phyloP scores from a whole-genome alignment of 1,140 invertebrate genomes.

The Ptiloglossa arizonensis region DNA sequence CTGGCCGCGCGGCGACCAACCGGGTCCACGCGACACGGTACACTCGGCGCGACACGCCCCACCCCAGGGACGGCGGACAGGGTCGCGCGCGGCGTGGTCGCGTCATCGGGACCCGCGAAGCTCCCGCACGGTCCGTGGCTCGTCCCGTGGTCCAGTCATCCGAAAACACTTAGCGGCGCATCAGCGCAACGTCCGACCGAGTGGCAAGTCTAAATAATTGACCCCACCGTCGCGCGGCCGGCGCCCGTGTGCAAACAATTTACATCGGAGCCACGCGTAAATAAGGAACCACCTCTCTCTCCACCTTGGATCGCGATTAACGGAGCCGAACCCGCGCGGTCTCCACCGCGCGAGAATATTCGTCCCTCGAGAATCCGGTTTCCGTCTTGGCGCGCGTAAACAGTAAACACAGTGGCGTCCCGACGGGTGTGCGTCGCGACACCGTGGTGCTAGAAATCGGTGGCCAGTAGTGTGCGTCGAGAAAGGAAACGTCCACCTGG shows the following conservation, averaged over 20 bases:
- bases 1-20: background rate
- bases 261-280: conserved; percentile 56
- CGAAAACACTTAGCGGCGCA: conserved; percentile 66
- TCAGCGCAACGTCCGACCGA: conserved; percentile 45
- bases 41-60: too few relatives aligned
- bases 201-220: conserved; percentile 62
- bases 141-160: conserved; percentile 57
- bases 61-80: too few relatives aligned
- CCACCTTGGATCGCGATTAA: conserved; percentile 33
- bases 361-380: too few relatives aligned
- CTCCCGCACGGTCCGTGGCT: conserved; percentile 14
- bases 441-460: background rate
- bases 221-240: conserved; percentile 52
- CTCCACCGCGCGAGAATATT: conserved; percentile 39
- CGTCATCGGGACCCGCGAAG: conserved; percentile 38
- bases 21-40: too few relatives aligned
- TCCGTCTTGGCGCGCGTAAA: background rate
- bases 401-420: background rate
- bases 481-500: too few relatives aligned
- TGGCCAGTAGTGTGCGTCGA: background rate
- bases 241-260: conserved; percentile 67
- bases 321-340: conserved; percentile 23
- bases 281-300: conserved; percentile 44
- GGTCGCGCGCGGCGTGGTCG: too few relatives aligned
- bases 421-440: too few relatives aligned